Conservation (phyloP, 2,888 invertebrate species). For the Pollenia angustigena region DNA sequence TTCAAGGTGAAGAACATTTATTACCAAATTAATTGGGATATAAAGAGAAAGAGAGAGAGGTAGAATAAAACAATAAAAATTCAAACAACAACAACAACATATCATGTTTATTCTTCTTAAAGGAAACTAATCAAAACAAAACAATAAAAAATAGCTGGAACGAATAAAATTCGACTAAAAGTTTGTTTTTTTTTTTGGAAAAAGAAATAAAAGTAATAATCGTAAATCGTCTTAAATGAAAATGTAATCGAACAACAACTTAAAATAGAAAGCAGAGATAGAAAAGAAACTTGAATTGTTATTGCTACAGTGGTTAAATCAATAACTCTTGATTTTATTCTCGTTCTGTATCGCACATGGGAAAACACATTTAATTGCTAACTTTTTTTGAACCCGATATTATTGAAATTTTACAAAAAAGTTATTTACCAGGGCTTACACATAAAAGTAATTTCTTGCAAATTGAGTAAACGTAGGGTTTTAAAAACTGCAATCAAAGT, state of each 20-base stretch:
- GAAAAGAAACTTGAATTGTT: background rate
- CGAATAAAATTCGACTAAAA: constrained; percentile 2
- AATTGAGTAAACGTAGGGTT: no score
- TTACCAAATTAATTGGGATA: constrained; percentile 38
- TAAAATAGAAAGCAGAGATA: background rate
- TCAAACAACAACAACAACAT: background rate
- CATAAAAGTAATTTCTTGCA: no score
- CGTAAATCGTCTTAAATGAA: constrained; percentile 52
- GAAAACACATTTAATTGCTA: no score
- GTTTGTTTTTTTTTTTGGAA: background rate
- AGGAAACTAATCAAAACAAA: constrained; percentile 53
- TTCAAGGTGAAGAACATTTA: constrained; percentile 56
- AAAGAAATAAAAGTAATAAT: constrained; percentile 40
- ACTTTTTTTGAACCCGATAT: no score
- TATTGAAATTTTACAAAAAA: no score
- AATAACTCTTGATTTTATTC: no score
- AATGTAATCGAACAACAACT: constrained; percentile 27
- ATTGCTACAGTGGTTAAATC: background rate
- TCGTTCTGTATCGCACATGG: no score
- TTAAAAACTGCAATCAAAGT: no score
- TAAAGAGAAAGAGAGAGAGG: background rate
- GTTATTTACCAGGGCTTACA: no score
- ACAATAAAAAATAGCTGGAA: constrained; percentile 20
- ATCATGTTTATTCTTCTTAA: constrained; percentile 19
- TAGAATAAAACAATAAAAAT: background rate